Conservation (phyloP, 2,113 vertebrate genomes). For the Pseudopodoces humilis region DNA sequence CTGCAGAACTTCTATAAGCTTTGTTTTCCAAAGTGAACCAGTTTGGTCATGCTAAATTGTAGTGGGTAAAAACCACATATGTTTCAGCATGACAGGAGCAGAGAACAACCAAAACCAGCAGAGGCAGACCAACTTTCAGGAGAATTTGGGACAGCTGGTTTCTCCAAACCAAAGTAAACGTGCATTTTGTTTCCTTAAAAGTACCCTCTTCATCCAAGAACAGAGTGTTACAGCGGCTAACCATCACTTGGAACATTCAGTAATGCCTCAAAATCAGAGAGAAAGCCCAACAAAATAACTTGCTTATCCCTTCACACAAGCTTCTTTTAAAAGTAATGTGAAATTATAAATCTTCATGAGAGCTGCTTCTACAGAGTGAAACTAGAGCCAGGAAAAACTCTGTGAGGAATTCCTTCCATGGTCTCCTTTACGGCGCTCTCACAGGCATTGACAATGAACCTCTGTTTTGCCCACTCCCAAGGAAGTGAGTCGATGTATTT, state of each 20-base stretch:
- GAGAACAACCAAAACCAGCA: not conserved
- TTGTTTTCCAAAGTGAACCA: constrained; percentile 7
- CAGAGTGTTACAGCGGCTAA: not conserved
- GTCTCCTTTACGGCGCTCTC: not conserved
- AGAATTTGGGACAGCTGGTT: not conserved
- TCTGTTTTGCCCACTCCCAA: not conserved
- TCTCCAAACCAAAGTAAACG: not conserved
- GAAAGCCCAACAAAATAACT: not conserved
- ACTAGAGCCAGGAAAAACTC: not conserved
- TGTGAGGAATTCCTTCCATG: not conserved
- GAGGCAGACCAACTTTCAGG: not conserved
- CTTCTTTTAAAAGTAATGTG: not conserved
- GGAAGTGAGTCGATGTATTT: not conserved
- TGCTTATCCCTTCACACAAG: not conserved
- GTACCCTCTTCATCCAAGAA: not conserved
- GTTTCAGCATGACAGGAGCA: not conserved
- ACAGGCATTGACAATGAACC: not conserved
- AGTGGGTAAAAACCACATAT: not conserved
- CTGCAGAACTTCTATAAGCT: not conserved
- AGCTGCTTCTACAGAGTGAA: not conserved
- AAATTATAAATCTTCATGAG: not conserved
- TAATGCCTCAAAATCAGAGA: not conserved
- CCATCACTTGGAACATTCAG: not conserved
- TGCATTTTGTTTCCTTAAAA: not conserved
- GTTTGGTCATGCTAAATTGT: not conserved